Evolutionary conservation across 2,888 invertebrate genomes (phyloP).

Genomic region (Tridacna crocea): DNA sequence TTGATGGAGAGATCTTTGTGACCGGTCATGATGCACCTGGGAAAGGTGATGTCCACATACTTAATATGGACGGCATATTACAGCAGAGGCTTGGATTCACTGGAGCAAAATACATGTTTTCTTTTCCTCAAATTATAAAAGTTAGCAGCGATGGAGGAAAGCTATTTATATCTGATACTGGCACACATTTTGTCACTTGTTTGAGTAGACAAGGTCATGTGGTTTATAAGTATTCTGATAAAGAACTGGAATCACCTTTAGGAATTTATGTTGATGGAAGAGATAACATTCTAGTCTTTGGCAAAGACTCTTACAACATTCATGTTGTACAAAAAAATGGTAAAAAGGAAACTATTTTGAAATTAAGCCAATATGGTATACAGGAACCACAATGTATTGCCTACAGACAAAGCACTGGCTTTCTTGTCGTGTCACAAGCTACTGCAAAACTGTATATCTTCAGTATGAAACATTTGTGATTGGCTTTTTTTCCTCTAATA

Average conservation of each 20-base stretch:
- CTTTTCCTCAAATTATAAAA: neutral
- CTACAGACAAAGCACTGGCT: neutral
- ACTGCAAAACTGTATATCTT: no score
- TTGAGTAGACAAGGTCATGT: neutral
- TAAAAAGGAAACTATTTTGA: neutral
- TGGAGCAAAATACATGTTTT: neutral
- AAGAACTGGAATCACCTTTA: neutral
- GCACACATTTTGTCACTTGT: neutral
- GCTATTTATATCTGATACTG: neutral
- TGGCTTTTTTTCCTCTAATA: no score
- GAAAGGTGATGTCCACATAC: neutral
- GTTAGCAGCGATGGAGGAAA: neutral
- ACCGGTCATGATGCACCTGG: neutral
- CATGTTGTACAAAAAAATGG: neutral
- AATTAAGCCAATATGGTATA: neutral
- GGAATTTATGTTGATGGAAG: neutral
- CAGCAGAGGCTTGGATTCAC: neutral
- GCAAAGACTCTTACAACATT: neutral
- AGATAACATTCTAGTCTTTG: neutral
- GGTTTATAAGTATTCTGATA: neutral
- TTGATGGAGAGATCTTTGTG: neutral
- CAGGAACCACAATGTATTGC: neutral
- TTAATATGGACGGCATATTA: neutral
- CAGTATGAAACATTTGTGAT: no score
- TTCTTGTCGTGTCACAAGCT: neutral